Percentiles rank a stretch among this genome's conserved stretches.
phyloP scores from a whole-genome alignment of 2,888 invertebrate genomes.

The Harpalus rubripes region DNA sequence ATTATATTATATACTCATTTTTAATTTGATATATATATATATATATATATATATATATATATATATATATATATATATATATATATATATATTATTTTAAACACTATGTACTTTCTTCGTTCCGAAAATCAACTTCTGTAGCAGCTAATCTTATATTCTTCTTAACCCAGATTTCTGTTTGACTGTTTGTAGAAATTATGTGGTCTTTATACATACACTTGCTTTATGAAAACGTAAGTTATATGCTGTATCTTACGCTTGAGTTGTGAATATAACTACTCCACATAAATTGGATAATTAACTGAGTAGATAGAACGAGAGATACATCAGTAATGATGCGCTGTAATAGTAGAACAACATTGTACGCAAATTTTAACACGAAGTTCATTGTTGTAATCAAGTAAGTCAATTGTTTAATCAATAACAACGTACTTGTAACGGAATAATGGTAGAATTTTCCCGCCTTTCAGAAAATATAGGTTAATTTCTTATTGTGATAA shows the following conservation, averaged over 20 bases:
- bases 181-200: not conserved
- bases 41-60: no score
- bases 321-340: constrained; percentile 38
- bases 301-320: constrained; percentile 4
- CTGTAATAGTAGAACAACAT: not conserved
- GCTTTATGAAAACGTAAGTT: not conserved
- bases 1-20: no score
- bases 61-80: no score
- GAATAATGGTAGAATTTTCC: not conserved
- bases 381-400: not conserved
- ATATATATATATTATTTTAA: no score
- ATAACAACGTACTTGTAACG: not conserved
- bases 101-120: no score
- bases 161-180: not conserved
- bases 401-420: not conserved
- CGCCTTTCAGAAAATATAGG: not conserved
- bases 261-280: constrained; percentile 34
- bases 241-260: constrained; percentile 3
- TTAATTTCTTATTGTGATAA: not conserved
- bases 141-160: not conserved
- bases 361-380: constrained; percentile 1
- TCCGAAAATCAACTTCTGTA: no score
- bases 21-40: no score
- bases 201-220: not conserved
- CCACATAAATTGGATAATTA: constrained; percentile 54